Base-by-base conservation (phyloP, 2,113 vertebrate genomes). In the Willisornis vidua region DNA sequence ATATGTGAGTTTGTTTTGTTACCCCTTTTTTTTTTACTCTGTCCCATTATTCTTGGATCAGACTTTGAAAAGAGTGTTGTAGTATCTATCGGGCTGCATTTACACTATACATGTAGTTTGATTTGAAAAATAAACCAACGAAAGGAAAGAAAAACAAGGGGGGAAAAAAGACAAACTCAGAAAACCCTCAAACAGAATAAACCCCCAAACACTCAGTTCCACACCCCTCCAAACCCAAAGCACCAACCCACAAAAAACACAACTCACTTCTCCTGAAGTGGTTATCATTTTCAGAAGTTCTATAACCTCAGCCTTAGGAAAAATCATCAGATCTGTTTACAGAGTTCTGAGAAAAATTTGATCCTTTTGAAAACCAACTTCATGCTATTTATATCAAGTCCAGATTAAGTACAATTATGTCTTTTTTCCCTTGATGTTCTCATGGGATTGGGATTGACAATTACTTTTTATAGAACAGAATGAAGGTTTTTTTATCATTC, bases 361-460 rank as follows among this genome's bases (percentile, higher is more conserved):
- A 70, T 78, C 19, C 14, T 82, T 94, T 87, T 85, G 54, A 92
- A 94, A 95, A 80, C 76, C 41, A 85, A 6, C 65, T 54, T 91
- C 19, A 29, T 87, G n/a, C 26, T 90, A 45, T 93, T 91, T 89
- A 43, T 73, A 87, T 89, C 45, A 80, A 86, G 82, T 84, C 48
- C 8, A 39, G 19, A 73, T 94, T 92, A 87, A 86, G 46, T 92
- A 57, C 66, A 81, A 58, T 71, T 93, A 41, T 46, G 26, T 85
- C 22, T 18, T 90, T 41, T 68, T 87, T 89, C 52, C 49, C 82
- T 0, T 48, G 26, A 37, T 58, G 37, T 20, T 57, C 10, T 74
- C 41, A 18, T 2, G 22, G 28, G 51, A n/a, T 45, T 75, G 37
- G 3, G 7, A 57, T n/a, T 93, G 75, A 37, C 43, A 89, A 17